Evolutionary conservation across 1,140 invertebrate species (phyloP).

Genomic region (Drosophila leontia): DNA sequence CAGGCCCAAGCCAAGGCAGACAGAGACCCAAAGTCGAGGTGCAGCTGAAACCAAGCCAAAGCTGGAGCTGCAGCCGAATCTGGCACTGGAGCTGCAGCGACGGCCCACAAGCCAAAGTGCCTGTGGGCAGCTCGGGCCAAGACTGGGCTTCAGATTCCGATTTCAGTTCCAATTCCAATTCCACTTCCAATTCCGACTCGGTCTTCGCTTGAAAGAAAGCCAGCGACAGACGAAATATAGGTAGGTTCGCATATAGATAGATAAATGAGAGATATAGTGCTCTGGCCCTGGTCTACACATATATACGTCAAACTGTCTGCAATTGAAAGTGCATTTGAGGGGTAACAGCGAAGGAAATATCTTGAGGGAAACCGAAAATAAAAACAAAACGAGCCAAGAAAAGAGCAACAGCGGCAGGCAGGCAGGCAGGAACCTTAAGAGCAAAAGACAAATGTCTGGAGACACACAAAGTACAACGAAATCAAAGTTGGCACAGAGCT

Average conservation of each 20-base stretch:
- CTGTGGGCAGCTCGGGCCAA: slow-evolving; percentile 64
- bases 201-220: slow-evolving; percentile 64
- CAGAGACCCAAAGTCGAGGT: slow-evolving; percentile 26
- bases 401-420: slow-evolving; percentile 22
- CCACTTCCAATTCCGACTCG: slow-evolving; percentile 38
- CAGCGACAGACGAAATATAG: slow-evolving; percentile 59
- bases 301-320: slow-evolving; percentile 82
- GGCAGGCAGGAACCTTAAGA: slow-evolving; percentile 42
- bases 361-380: slow-evolving; percentile 22
- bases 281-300: slow-evolving; percentile 53
- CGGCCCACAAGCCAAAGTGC: slow-evolving; percentile 76
- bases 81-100: slow-evolving; percentile 22
- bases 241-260: slow-evolving; percentile 70
- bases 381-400: slow-evolving; percentile 10
- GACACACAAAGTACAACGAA: slow-evolving; percentile 65
- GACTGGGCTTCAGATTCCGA: slow-evolving; percentile 42
- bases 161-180: slow-evolving; percentile 45
- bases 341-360: slow-evolving; percentile 56
- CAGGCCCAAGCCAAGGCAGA: slow-evolving; percentile 59
- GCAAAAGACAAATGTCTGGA: slow-evolving; percentile 73
- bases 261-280: slow-evolving; percentile 83
- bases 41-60: slow-evolving; percentile 16
- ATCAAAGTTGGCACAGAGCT: slow-evolving; percentile 78
- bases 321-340: slow-evolving; percentile 83
- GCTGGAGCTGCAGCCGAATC: slow-evolving; percentile 12